Evolutionary conservation across 2,797 vertebrate genomes (phyloP), one percentile per base, ranked within the genome.

Genomic region (Phoxinus dragarum): DNA sequence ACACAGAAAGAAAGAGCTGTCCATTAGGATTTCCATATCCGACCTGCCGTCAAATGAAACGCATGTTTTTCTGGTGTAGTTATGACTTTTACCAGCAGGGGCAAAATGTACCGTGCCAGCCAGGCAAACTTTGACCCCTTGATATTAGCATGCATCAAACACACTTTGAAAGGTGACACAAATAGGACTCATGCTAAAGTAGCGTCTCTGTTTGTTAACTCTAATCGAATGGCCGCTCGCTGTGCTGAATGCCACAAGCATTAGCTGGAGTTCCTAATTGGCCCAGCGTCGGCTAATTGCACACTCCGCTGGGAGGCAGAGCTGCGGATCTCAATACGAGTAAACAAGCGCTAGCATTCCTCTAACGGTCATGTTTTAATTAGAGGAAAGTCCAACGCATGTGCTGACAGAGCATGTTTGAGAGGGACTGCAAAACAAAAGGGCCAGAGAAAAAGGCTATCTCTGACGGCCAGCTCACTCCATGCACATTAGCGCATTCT

Each of bases 331-430:
- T 80, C 67, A 85, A 80, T 84, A 47, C 72, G 23, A 61, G 68
- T 85, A 85, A 85, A 85, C 84, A 85, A 85, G 84, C 76, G n/a
- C 49, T 66, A 80, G 54, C 42, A 69, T 81, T 82, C 69, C 68
- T 73, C 68, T 31, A 82, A 82, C 34, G 10, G 67, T 61, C 68
- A 36, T 85, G 84, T 80, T 85, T 85, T 72, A 79, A 85, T 85
- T 79, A 73, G 76, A 85, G 64, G 14, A 72, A 72, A 77, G 68
- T 61, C 40, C 83, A 61, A 36, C 31, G 68, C 47, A 59, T 59
- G 31, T 85, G 54, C 52, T 72, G 84, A 85, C 31, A 19, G 54
- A 59, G 80, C 68, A 16, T 23, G 66, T 27, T 47, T 23, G 49
- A 69, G 40, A 68, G 47, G 61, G 23, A 67, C 47, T n/a, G 6